Evolutionary conservation across 2,113 vertebrate species (phyloP), one percentile per base, ranked within the genome.

Genomic region (Proterorhinus semilunaris): DNA sequence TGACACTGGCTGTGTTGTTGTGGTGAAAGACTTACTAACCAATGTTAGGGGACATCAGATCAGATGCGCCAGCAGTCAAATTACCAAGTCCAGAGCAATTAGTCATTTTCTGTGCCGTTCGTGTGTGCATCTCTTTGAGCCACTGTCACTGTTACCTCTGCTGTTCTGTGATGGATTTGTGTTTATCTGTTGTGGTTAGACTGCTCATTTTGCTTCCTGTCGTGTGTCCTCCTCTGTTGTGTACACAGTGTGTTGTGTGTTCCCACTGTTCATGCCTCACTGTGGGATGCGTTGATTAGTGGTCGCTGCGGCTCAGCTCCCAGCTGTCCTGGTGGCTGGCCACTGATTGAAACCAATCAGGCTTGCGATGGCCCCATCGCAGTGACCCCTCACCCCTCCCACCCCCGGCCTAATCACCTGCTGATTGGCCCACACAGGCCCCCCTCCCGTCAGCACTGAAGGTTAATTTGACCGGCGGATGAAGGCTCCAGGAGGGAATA

Each of bases 341-440:
- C 79, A 72, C 80, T 91, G 90, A 91, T 91, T 91, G 90, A 91
- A 91, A 91, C 90, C 90, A 91, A 91, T 91, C 90, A 90, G 89
- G 88, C 88, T 83, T 84, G 83, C 89, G 84, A 90, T 91, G 89
- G 90, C 89, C 89, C 84, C 90, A 90, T 90, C 78, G 82, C 84
- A 2, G 86, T 91, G 90, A 91, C 90, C 90, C 90, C 83, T 90
- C 87, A 90, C 89, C 90, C 89, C 84, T 77, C 87, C 88, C 83
- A 83, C 89, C 88, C 84, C 76, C 75, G 86, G 83, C 89, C 89
- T 90, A 90, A 91, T 90, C 89, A 91, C 90, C 89, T 80, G 89
- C 90, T 90, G 90, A 91, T 91, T 91, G 90, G 90, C 88, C 88
- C 89, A 89, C 69, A 80, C 84, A 83, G 83, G 80, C 84, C 84